Base-by-base conservation (phyloP, 1,140 invertebrate species). In the Musca domestica region DNA sequence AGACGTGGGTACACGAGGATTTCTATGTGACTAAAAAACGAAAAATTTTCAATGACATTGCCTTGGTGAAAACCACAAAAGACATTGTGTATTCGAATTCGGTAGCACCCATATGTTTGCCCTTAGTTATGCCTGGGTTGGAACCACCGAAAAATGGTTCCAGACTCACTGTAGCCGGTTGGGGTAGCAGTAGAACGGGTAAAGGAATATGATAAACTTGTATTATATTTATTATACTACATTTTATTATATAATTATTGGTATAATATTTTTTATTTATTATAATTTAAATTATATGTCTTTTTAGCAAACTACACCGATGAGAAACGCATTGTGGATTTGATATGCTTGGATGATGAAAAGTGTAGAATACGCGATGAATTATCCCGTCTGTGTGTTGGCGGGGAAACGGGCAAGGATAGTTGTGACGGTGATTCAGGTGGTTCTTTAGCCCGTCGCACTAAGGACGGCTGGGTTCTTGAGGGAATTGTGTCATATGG, bases 371-470 rank as follows among this genome's bases (percentile, higher is more conserved):
- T 68, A 5, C 22, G 65, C 34, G 17, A 68, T 7, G 64, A 64
- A 17, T 64, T 61, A 9, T 47, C 64, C 17, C 70, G 87, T 69
- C 76, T 87, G 68, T 88, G 87, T 73, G 86, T 86, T 0, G 87
- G 86, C 9, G 85, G 84, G 20, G 71, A 82, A 19, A 67, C 76
- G 0, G 84, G 85, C 23, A 74, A 84, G 66, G 88, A 89, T 68
- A 83, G 86, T 0, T 89, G 87, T 63, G 80, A 80, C 0, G 87
- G 87, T 1, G 87, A 89, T 69, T 91, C 89, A 3, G 91, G 91
- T 6, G 90, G 90, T n/a, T 83, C 83, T 7, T 51, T 85, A 1
- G 82, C 83, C 79, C 78, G 75, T 67, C 70, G 80, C 15, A 67
- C 68, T 10, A 19, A 27, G 9, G 75, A 27, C 47, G 69, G 74